These are phyloP conservation scores for Crax fasciolata DNA, from an alignment of 2,797 vertebrate genomes.

Conservation along the genomic window DNA sequence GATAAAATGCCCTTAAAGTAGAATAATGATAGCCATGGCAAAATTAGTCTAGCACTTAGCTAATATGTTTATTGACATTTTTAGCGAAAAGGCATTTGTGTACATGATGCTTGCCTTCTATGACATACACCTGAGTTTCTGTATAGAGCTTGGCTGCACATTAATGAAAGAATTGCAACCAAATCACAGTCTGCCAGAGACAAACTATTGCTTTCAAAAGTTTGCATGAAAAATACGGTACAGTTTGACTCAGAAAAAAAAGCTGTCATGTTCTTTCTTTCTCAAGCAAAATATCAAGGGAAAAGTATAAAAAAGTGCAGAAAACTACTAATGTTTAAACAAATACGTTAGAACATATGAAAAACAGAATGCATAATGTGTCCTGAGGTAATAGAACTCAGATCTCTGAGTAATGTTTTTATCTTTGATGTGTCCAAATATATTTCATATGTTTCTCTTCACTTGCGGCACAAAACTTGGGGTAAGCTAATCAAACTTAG, in stretches of 20 bases:
- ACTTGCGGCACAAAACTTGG: background rate
- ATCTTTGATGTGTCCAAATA: constrained; percentile 44
- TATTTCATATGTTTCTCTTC: background rate
- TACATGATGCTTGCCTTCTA: background rate
- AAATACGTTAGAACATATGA: background rate
- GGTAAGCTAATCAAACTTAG: background rate
- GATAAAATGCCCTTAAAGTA: background rate
- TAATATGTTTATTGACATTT: background rate
- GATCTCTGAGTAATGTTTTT: constrained; percentile 28
- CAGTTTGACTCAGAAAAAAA: background rate
- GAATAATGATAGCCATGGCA: background rate
- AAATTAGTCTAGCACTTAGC: background rate
- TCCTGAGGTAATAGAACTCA: constrained; percentile 19
- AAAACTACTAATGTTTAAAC: constrained; percentile 36
- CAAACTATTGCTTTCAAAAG: background rate
- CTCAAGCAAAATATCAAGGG: background rate
- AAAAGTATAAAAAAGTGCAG: background rate
- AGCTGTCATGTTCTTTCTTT: background rate
- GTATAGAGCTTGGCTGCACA: background rate
- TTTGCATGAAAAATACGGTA: background rate
- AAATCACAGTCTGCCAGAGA: background rate
- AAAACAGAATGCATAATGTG: constrained; percentile 39
- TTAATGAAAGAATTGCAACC: background rate
- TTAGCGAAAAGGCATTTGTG: background rate
- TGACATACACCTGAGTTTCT: background rate